Percentiles rank a stretch among this genome's conserved stretches.
These are phyloP conservation scores for Drosophila kokeensis DNA, from an alignment of 2,888 invertebrate genomes.

Conservation along the genomic window DNA sequence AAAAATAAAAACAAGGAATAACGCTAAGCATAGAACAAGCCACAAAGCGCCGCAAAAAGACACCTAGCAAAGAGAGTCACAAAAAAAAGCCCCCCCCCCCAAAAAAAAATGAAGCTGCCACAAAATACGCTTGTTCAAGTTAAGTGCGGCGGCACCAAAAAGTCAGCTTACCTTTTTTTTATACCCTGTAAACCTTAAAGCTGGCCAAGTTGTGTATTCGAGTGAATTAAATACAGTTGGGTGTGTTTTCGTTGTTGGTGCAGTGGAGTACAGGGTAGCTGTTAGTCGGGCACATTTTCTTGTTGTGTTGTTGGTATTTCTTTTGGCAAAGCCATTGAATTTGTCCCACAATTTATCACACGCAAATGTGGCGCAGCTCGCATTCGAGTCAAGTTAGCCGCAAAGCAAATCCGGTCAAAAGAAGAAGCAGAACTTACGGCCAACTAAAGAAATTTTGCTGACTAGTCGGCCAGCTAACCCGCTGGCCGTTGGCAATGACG, in stretches of 20 bases:
- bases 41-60: constrained; percentile 9
- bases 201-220: neutral
- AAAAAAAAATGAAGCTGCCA: constrained; percentile 1
- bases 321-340: constrained; percentile 36
- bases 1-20: neutral
- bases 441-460: constrained; percentile 27
- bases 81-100: neutral
- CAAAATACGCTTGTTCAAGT: constrained; percentile 2
- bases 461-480: constrained; percentile 27
- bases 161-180: constrained; percentile 36
- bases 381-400: constrained; percentile 51
- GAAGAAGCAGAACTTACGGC: constrained; percentile 9
- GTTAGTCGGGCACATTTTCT: neutral
- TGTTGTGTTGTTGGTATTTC: neutral
- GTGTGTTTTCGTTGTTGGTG: neutral
- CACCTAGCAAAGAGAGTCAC: neutral
- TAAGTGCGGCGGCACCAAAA: constrained; percentile 40
- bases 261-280: neutral
- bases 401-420: constrained; percentile 40
- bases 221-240: neutral
- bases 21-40: constrained; percentile 28
- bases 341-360: constrained; percentile 60
- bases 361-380: constrained; percentile 48
- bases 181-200: neutral
- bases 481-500: constrained; percentile 19